Evolutionary conservation across 1,140 invertebrate genomes (phyloP).

Genomic region (Metopolophium dirhodum): DNA sequence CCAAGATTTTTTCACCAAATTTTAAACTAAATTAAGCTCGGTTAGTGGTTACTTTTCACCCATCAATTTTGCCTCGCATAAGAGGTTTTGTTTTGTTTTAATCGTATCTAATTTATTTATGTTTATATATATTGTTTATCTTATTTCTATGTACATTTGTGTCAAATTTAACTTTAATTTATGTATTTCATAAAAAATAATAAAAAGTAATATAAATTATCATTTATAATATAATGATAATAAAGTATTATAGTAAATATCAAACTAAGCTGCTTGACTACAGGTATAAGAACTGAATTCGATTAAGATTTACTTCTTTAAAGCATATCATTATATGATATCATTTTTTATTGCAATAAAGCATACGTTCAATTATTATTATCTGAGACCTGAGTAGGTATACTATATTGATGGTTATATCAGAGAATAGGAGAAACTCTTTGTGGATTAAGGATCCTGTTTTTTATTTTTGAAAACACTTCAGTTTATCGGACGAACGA

Average conservation of each 20-base stretch:
- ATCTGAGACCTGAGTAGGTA: neutral
- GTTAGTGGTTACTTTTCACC: neutral
- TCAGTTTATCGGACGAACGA: neutral
- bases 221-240: neutral
- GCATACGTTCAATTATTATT: neutral
- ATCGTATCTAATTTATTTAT: neutral
- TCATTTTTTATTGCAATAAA: neutral
- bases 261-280: neutral
- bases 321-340: neutral
- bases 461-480: neutral
- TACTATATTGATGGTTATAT: neutral
- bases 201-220: too few relatives aligned
- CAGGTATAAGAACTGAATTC: neutral
- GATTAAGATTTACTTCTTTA: neutral
- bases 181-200: too few relatives aligned
- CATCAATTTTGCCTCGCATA: neutral
- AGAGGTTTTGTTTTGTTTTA: neutral
- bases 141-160: too few relatives aligned
- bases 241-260: conserved; percentile 1
- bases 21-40: neutral
- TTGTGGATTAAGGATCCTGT: neutral
- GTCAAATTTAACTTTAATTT: too few relatives aligned
- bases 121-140: too few relatives aligned
- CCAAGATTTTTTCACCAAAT: too few relatives aligned
- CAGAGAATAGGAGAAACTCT: neutral